Evolutionary conservation across 2,113 vertebrate genomes (phyloP), one percentile per base, ranked within the genome.

Genomic region (Hipposideros armiger): DNA sequence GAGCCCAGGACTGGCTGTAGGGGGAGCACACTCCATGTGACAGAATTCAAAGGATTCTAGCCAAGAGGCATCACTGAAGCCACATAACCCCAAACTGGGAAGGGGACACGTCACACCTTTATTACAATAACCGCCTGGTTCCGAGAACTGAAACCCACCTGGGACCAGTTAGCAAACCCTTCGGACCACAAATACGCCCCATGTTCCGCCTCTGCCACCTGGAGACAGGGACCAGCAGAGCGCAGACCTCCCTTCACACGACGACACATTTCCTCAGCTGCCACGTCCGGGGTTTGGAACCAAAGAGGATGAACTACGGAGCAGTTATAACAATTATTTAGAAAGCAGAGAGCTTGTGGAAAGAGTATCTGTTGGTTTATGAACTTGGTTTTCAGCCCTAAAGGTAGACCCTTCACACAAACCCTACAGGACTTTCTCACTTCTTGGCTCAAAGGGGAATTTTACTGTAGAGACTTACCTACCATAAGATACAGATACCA

Each of bases 101-200:
- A 74, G 64, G 30, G 1, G 30, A 89, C 19, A 60, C 7, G 52
- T 62, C 28, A 66, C n/a, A 66, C 42, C 74, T 84, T 84, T 15
- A 54, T 58, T 15, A 72, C 13, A 58, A 7, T 30, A 66, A 91
- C 17, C 16, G 24, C 19, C 32, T 86, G 70, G n/a, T 69, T 64
- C 10, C 0, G 64, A 73, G 82, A 82, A 94, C 3, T 40, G n/a
- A 85, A 87, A 42, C 54, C 60, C 24, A 47, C 7, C 73, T 93
- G 62, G 70, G 6, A 85, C 64, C 66, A 74, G 70, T 50, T 60
- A 70, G 58, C 76, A 54, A 52, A 36, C 36, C 28, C 58, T 64
- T n/a, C 19, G 16, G 77, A 91, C 60, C 70, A 90, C 80, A 87
- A 94, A 92, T 50, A 90, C 92, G 80, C 26, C 5, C 70, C 16